These are phyloP conservation scores for Moxostoma hubbsi DNA, from an alignment of 2,797 vertebrate species.

Conservation along the genomic window DNA sequence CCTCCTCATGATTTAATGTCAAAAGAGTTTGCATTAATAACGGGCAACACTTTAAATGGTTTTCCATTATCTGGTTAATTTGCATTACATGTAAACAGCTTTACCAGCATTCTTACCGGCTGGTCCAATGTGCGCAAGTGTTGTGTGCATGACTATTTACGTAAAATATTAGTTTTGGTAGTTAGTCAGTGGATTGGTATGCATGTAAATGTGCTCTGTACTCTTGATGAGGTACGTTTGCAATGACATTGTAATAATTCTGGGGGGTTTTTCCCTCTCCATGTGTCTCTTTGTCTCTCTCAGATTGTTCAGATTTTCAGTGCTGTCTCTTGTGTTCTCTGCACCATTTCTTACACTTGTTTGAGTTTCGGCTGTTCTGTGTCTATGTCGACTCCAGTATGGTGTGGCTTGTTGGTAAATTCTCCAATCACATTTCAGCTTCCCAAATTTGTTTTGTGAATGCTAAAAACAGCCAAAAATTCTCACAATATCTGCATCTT, in stretches of 20 bases:
- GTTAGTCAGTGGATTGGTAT: no score
- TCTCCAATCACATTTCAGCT: not conserved
- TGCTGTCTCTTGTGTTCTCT: slow-evolving; percentile 68
- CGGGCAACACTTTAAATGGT: no score
- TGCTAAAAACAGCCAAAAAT: not conserved
- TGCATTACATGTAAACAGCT: no score
- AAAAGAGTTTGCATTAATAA: no score
- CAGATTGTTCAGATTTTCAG: slow-evolving; percentile 74
- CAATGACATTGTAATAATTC: not conserved
- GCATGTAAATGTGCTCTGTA: no score
- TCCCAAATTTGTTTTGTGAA: not conserved
- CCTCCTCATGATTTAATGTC: no score
- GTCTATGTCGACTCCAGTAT: slow-evolving; percentile 71
- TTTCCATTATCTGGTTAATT: no score
- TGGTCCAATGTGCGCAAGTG: no score
- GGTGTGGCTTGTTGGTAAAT: slow-evolving; percentile 76
- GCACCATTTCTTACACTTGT: slow-evolving; percentile 71
- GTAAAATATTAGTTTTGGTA: no score
- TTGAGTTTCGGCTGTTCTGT: slow-evolving; percentile 73
- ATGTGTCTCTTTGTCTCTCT: not conserved
- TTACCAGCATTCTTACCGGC: no score
- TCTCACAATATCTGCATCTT: not conserved
- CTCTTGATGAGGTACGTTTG: no score
- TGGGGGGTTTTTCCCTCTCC: not conserved
- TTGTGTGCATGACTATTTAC: no score